Base-by-base conservation (phyloP, 2,797 vertebrate genomes). In the Tenualosa ilisha region DNA sequence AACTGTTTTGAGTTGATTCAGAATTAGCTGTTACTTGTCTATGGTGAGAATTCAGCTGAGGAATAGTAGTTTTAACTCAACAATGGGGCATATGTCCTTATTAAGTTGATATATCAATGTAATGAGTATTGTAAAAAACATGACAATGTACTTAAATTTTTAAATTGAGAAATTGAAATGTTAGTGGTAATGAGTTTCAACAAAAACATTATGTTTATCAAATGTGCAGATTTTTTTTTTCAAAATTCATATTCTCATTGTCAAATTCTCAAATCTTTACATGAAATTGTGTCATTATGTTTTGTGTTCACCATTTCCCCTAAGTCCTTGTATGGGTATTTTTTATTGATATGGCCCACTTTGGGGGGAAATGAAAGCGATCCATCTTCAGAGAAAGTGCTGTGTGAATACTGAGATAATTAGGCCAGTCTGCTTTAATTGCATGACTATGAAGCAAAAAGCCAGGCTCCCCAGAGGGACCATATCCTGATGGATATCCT, bases 391-490 rank as follows among this genome's bases (percentile, higher is more conserved):
- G 81, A 87, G 51, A 61, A 37, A 82, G 61, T 84, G 15, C 31
- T 63, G 72, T 81, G 51, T 50, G 75, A 83, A 82, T 49, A 81
- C 56, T 89, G 87, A 90, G 89, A 90, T 89, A 93, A 93, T 89
- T 92, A 89, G 89, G 88, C 88, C 88, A 89, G 86, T 88, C 84
- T 89, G 89, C 85, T 91, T 88, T 88, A 90, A 91, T 89, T 90
- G 86, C 85, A 86, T 81, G 68, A 85, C 89, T 91, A 84, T 89
- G 84, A 83, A 89, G 88, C 65, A 84, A 89, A 89, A 86, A 89
- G 83, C 87, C 79, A 85, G n/a, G 7, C 17, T 43, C 85, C 89
- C 89, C 84, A 84, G 81, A 89, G 88, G 91, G 68, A 85, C 37
- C 82, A 63, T 89, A 89, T 92, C 85, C 89, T 83, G 54, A n/a